phyloP scores from a whole-genome alignment of 2,797 vertebrate species.

The Sphenodon punctatus region DNA sequence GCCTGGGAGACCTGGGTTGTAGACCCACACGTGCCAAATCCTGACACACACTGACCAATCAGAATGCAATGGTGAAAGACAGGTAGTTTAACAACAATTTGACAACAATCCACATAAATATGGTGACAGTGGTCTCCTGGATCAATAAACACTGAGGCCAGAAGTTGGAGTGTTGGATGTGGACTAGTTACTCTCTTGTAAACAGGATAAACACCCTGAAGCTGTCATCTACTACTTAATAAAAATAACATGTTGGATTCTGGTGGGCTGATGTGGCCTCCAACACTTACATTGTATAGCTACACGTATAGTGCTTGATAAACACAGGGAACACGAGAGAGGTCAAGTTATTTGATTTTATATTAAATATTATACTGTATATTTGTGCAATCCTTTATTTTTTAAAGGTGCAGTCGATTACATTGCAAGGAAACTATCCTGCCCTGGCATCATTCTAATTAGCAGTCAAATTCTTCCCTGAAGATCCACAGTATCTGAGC shows the following conservation, averaged over 20 bases:
- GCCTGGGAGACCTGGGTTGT: too few relatives aligned
- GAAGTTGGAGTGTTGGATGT: background rate
- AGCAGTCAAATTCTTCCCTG: background rate
- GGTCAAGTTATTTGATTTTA: background rate
- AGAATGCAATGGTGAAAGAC: background rate
- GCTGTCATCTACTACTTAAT: background rate
- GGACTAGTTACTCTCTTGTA: background rate
- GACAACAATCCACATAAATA: too few relatives aligned
- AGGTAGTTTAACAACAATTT: background rate
- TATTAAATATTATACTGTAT: background rate
- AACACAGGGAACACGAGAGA: background rate
- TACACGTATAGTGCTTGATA: background rate
- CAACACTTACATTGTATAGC: background rate
- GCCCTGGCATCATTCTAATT: conserved; percentile 4
- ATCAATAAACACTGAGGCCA: background rate
- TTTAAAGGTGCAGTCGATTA: conserved; percentile 14
- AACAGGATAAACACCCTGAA: fast-evolving
- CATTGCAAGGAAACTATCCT: conserved; percentile 10
- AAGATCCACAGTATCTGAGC: background rate
- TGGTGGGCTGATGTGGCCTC: background rate
- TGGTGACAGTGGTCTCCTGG: background rate
- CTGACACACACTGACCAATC: too few relatives aligned
- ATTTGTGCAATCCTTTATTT: conserved; percentile 19
- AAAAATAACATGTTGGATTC: background rate
- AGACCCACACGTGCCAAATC: too few relatives aligned